Base-by-base conservation (phyloP, 2,888 invertebrate genomes). In the Platycheirus rosarum region DNA sequence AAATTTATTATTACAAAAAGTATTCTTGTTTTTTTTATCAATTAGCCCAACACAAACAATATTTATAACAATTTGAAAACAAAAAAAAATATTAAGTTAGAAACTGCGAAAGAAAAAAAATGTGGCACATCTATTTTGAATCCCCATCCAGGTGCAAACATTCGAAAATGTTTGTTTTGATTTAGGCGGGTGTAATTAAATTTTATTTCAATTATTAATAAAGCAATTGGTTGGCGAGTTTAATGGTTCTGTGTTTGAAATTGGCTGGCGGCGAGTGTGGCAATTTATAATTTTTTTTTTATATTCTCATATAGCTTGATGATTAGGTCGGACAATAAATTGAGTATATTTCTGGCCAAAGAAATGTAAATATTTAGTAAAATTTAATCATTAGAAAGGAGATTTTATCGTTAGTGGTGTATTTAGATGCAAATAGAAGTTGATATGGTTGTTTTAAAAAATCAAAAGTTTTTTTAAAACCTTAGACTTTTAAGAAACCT, bases 131-230 rank as follows among this genome's bases (percentile, higher is more conserved):
- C 57, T 68, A 68, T 75, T 51, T 60, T 37, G 13, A n/a, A 13
- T 16, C 18, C n/a, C 6, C 7, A 14, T 53, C 51, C 75, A 80
- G 80, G 65, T 80, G 80, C 13, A 44, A 57, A 63, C 75, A 80
- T 57, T 44, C 46, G 11, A 57, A 51, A 51, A 16, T 75, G 51
- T 60, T 76, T 66, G 32, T 71, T 76, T 70, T 80, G 75, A 80
- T 70, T 60, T 60, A 76, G 20, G 8, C 57, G 13, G 60, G 44
- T 46, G 65, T 60, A 60, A 80, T 80, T 65, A 65, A 53, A 42
- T 76, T 71, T 42, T 66, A 68, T 82, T 71, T 77, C 53, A 44
- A 68, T 68, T 55, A 82, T 73, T 77, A 77, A 60, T 77, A 68
- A 63, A 55, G 68, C 77, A 46, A 66, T 82, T 74, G 13, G 66